Base-by-base conservation (phyloP, 1,140 invertebrate genomes). In the Brachionus paranguensis region DNA sequence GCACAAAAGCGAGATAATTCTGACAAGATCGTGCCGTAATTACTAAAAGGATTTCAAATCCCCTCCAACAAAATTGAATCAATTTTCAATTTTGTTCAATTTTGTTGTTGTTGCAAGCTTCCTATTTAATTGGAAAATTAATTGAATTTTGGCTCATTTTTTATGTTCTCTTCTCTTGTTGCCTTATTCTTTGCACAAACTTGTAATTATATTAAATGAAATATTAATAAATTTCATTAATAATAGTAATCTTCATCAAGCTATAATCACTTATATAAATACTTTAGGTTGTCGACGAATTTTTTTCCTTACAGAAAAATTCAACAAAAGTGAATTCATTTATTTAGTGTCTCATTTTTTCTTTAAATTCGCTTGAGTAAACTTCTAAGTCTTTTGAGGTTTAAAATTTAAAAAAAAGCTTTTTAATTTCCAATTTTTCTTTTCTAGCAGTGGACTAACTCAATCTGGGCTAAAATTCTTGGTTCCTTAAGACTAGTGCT, bases 71-170 rank as follows among this genome's bases (percentile, higher is more conserved):
- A 41, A 37, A 72, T 41, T 17, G 68, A 41, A 29, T 41, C 10
- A 29, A 29, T 29, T 29, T n/a, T n/a, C n/a, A n/a, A n/a, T n/a
- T n/a, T n/a, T n/a, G n/a, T 24, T 24, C 24, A 24, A 7, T 41
- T 43, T 43, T 72, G 33, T 37, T 37, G 5, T 37, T 37, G 33
- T 72, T 72, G 33, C 68, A 47, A 76, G 72, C 72, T 76, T 76
- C 45, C 45, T 76, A 27, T 76, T 50, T 76, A 76, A 47, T 24
- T 76, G 45, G 53, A 76, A 76, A 76, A 72, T 72, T 76, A 76
- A 76, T 76, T 76, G 72, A 76, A 76, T 47, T 76, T 76, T 76
- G 29, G 53, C 7, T 41, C 14, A 33, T 20, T 41, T 43, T 29
- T 20, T 72, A 20, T 72, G n/a, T n/a, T 68, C 24, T 68, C 37